Evolutionary conservation across 2,888 invertebrate genomes (phyloP).

Genomic region (Rapana venosa): DNA sequence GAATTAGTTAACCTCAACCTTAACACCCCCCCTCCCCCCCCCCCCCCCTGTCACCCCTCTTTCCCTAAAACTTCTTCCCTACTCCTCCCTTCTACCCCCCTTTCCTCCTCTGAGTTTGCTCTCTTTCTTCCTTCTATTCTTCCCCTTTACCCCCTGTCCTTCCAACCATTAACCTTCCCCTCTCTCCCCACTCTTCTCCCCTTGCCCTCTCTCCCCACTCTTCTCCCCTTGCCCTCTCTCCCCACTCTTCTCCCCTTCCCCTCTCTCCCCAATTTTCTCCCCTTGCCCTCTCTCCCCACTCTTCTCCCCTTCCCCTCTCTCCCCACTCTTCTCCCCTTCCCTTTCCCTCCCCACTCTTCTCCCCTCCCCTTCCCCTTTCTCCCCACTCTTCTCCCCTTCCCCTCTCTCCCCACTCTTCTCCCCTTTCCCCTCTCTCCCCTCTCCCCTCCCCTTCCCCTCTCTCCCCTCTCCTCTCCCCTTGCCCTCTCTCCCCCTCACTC

Average conservation of each 20-base stretch:
- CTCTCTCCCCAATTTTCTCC: neutral
- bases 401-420: neutral
- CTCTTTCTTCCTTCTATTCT: too few species aligned
- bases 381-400: neutral
- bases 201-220: too few species aligned
- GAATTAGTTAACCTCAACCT: too few species aligned
- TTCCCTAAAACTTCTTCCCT: neutral
- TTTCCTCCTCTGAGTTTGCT: too few species aligned
- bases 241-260: too few species aligned
- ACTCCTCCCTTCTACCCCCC: too few species aligned
- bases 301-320: neutral
- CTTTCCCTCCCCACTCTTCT: neutral
- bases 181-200: too few species aligned
- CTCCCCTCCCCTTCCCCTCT: neutral
- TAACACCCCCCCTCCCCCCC: too few species aligned
- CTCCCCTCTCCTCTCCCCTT: neutral
- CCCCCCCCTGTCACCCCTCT: neutral
- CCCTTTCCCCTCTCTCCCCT: neutral
- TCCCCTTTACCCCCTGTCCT: too few species aligned
- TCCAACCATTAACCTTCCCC: too few species aligned
- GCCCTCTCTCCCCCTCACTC: neutral
- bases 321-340: neutral
- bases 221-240: too few species aligned
- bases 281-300: neutral
- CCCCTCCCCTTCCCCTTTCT: neutral